A percentile compares a stretch with the other conserved stretches of the same genome.
Conservation (phyloP, 2,888 invertebrate genomes). For the Epsilonema sp. region DNA sequence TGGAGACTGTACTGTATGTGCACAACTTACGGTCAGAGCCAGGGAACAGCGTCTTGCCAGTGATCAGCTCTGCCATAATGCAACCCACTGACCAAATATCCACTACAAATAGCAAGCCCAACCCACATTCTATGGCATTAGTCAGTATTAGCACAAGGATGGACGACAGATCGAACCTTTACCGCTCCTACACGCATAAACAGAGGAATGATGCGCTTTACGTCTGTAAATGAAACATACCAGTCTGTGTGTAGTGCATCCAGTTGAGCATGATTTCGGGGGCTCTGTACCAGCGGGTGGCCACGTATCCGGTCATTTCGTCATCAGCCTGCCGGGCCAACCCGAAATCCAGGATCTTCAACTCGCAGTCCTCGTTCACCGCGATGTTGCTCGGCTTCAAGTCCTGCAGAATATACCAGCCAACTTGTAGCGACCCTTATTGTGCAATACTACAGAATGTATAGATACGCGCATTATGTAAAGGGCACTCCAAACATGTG, state of each 20-base stretch:
- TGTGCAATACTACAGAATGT: too few relatives aligned
- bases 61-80: slow-evolving; percentile 91
- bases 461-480: too few relatives aligned
- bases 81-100: slow-evolving; percentile 99
- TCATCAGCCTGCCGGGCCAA: slow-evolving; percentile 86
- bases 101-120: slow-evolving; percentile 38
- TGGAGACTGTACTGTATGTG: too few relatives aligned
- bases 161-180: too few relatives aligned
- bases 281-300: slow-evolving; percentile 62
- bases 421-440: too few relatives aligned
- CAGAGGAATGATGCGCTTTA: too few relatives aligned
- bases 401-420: too few relatives aligned
- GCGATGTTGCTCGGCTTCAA: slow-evolving; percentile 96
- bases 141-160: too few relatives aligned
- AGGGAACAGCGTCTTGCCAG: slow-evolving; percentile 77
- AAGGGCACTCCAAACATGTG: too few relatives aligned
- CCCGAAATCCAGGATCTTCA: slow-evolving; percentile 95
- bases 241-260: slow-evolving; percentile 99
- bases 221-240: too few relatives aligned
- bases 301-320: slow-evolving; percentile 97
- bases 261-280: slow-evolving; percentile 99
- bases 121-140: too few relatives aligned
- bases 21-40: slow-evolving; percentile 80
- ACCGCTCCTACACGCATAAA: too few relatives aligned
- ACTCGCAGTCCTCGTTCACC: slow-evolving; percentile 95